A percentile compares a stretch with the other conserved stretches of the same genome.
Conservation (phyloP, 30 jellyfish, hydroid and myxozoan genomes). For the Aurelia coerulea region DNA sequence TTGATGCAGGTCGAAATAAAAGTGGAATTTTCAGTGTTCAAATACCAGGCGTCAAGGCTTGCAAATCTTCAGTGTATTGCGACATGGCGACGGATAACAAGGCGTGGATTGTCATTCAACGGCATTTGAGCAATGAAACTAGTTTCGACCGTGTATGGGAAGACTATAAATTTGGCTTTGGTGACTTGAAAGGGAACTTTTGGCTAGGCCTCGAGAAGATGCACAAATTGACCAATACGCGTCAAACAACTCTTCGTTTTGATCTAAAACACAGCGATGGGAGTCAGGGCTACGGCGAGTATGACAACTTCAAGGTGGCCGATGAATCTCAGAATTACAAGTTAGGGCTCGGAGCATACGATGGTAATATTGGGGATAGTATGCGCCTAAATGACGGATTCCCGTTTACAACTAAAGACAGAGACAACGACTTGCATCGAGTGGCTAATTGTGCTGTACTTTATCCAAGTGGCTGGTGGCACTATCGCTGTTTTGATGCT, state of each 20-base stretch:
- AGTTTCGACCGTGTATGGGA: constrained; percentile 17
- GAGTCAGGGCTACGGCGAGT: constrained; percentile 2
- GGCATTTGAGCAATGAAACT: constrained; percentile 5
- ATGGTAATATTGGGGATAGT: neutral
- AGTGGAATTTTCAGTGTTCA: neutral
- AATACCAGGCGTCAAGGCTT: neutral
- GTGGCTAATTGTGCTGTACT: neutral
- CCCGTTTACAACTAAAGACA: constrained; percentile 10
- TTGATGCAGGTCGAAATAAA: neutral
- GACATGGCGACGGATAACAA: constrained; percentile 42
- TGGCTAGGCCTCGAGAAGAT: constrained; percentile 46
- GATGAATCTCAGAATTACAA: constrained; percentile 3
- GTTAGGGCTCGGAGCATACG: constrained; percentile 6
- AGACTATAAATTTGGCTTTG: constrained; percentile 39
- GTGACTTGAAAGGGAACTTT: constrained; percentile 40
- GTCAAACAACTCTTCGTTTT: constrained; percentile 1
- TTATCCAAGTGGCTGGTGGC: constrained; percentile 43
- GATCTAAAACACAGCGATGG: constrained; percentile 9
- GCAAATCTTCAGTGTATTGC: constrained; percentile 4
- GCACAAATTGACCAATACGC: constrained; percentile 13
- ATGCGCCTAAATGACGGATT: neutral
- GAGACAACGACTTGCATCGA: neutral
- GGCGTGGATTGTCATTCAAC: constrained; percentile 56
- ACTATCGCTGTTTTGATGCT: neutral
- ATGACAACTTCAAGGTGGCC: neutral